Conservation (phyloP, 1,140 invertebrate species). For the Philotrypesis tridentata region DNA sequence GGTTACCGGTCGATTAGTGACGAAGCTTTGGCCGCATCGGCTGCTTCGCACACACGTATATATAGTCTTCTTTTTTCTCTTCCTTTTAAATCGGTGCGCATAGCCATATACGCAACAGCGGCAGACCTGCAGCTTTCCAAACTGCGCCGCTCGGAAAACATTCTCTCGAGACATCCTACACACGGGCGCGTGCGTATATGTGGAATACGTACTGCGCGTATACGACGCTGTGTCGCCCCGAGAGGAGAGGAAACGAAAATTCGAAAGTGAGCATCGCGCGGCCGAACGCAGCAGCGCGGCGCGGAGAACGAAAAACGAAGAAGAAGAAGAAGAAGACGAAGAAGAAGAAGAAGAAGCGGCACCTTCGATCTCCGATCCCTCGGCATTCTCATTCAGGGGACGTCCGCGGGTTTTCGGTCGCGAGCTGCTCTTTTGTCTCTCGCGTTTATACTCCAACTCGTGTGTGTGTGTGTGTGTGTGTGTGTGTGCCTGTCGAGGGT, state of each 20-base stretch:
- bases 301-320: background rate
- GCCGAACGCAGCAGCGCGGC: background rate
- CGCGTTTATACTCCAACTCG: constrained; percentile 55
- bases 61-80: background rate
- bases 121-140: too few relatives aligned
- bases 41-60: too few relatives aligned
- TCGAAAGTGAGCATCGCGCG: background rate
- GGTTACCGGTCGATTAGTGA: background rate
- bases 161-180: too few relatives aligned
- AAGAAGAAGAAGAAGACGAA: background rate
- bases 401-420: constrained; percentile 40
- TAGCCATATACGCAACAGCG: too few relatives aligned
- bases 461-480: background rate
- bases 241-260: constrained; percentile 16
- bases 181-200: too few relatives aligned
- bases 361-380: constrained; percentile 41
- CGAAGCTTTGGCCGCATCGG: background rate
- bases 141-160: too few relatives aligned
- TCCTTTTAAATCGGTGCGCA: too few relatives aligned
- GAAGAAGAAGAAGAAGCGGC: constrained; percentile 27
- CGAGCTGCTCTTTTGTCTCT: constrained; percentile 51
- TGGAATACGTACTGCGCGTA: too few relatives aligned
- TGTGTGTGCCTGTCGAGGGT: constrained; percentile 57
- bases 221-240: too few relatives aligned
- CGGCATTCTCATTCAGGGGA: constrained; percentile 48